A percentile compares a stretch with the other conserved stretches of the same genome.
These are phyloP conservation scores for Oscheius onirici DNA, from an alignment of 2,888 invertebrate genomes.

Conservation along the genomic window DNA sequence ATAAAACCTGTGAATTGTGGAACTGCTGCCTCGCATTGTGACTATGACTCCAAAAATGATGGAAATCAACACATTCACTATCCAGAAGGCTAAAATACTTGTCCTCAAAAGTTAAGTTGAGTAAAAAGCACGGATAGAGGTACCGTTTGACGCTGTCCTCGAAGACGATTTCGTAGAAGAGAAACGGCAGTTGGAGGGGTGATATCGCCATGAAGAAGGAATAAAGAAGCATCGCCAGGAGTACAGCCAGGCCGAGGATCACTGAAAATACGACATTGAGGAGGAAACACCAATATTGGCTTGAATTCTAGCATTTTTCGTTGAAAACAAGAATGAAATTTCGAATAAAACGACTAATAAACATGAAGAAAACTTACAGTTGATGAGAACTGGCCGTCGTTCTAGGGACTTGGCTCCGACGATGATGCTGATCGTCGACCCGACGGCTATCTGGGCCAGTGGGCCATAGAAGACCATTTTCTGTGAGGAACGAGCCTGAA, in stretches of 20 bases:
- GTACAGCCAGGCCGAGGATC: background rate
- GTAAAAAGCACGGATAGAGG: background rate
- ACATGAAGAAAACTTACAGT: constrained; percentile 7
- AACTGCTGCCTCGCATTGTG: constrained; percentile 24
- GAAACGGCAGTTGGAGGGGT: constrained; percentile 3
- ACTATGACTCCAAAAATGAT: constrained; percentile 58
- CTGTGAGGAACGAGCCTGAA: background rate
- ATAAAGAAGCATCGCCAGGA: constrained; percentile 24
- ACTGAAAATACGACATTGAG: too few relatives aligned
- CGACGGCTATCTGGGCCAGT: constrained; percentile 26
- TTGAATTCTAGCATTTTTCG: too few relatives aligned
- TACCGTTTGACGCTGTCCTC: constrained; percentile 8
- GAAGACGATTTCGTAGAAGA: constrained; percentile 30
- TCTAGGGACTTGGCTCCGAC: constrained; percentile 8
- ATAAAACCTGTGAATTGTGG: constrained; percentile 41
- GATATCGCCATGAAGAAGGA: constrained; percentile 18
- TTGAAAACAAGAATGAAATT: too few relatives aligned
- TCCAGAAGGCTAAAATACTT: constrained; percentile 63
- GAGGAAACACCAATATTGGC: too few relatives aligned
- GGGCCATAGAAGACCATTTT: constrained; percentile 30
- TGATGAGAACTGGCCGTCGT: constrained; percentile 29
- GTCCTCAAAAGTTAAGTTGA: constrained; percentile 43
- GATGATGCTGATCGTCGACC: constrained; percentile 25
- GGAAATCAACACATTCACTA: constrained; percentile 56
- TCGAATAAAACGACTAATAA: too few relatives aligned